Percentiles rank a stretch among this genome's conserved stretches.
Conservation (phyloP, 1,140 invertebrate species). For the Caenorhabditis brenneri region DNA sequence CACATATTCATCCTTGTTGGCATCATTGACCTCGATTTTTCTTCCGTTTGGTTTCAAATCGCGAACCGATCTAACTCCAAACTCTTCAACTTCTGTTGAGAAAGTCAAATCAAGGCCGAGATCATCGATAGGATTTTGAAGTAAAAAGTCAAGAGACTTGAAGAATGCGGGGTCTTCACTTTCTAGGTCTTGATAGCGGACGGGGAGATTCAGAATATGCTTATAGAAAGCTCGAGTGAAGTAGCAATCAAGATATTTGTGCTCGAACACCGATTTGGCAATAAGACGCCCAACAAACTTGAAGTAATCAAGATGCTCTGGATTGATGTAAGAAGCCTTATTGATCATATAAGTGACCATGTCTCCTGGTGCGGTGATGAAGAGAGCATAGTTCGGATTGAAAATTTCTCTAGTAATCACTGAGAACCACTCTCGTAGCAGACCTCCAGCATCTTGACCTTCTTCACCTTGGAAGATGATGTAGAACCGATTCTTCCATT, state of each 20-base stretch:
- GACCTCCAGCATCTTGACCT: slow-evolving; percentile 89
- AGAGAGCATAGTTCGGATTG: slow-evolving; percentile 94
- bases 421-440: slow-evolving; percentile 90
- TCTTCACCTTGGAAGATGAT: slow-evolving; percentile 88
- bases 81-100: slow-evolving; percentile 89
- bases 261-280: slow-evolving; percentile 89
- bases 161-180: slow-evolving; percentile 92
- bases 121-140: slow-evolving; percentile 85
- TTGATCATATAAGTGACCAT: slow-evolving; percentile 96
- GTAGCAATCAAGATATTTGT: slow-evolving; percentile 81
- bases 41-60: slow-evolving; percentile 86
- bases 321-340: slow-evolving; percentile 87
- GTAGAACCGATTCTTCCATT: slow-evolving; percentile 93
- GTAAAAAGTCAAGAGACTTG: slow-evolving; percentile 85
- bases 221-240: slow-evolving; percentile 94
- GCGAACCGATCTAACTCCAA: slow-evolving; percentile 86
- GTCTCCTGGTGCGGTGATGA: slow-evolving; percentile 88
- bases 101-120: slow-evolving; percentile 88
- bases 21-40: slow-evolving; percentile 85
- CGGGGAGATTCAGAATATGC: slow-evolving; percentile 86
- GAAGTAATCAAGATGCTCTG: slow-evolving; percentile 90
- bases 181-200: slow-evolving; percentile 92
- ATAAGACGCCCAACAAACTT: slow-evolving; percentile 92
- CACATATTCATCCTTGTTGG: slow-evolving; percentile 90
- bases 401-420: slow-evolving; percentile 93